Percentiles rank a stretch among this genome's conserved stretches.
These are phyloP conservation scores for Pungitius pungitius DNA, from an alignment of 2,113 vertebrate species.

Conservation along the genomic window DNA sequence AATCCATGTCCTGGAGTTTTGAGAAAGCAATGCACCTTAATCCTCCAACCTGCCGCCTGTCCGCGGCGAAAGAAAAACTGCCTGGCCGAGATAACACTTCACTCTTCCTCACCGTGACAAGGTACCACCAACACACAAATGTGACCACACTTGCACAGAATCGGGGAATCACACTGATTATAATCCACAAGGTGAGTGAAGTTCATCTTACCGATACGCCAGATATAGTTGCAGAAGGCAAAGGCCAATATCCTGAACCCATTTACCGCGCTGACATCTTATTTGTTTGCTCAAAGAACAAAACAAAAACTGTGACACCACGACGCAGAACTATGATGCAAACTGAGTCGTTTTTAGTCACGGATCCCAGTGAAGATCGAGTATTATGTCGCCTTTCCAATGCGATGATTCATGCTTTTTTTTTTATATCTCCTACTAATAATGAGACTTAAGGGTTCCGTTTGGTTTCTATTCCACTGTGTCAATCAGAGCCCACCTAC, in stretches of 20 bases:
- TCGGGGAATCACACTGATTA: constrained; percentile 21
- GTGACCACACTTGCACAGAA: constrained; percentile 4
- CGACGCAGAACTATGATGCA: neutral
- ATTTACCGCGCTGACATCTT: neutral
- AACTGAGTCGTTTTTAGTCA: constrained; percentile 4
- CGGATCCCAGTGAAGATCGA: neutral
- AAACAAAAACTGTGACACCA: constrained; percentile 26
- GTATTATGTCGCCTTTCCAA: neutral
- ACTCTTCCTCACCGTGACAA: constrained; percentile 39
- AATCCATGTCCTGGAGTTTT: constrained; percentile 64
- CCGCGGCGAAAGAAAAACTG: constrained; percentile 62
- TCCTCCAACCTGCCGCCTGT: constrained; percentile 68
- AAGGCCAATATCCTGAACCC: constrained; percentile 15
- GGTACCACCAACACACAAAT: constrained; percentile 31
- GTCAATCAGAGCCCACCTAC: constrained; percentile 14
- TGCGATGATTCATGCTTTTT: neutral
- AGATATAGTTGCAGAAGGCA: constrained; percentile 36
- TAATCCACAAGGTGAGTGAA: constrained; percentile 35
- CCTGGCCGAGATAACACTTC: constrained; percentile 65
- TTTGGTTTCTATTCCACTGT: neutral
- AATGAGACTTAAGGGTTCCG: constrained; percentile 4
- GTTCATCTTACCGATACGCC: constrained; percentile 31
- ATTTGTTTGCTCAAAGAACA: constrained; percentile 18
- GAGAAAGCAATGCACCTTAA: constrained; percentile 73
- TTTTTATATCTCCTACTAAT: neutral